Conservation (phyloP, 2,113 vertebrate species). For the Channa argus region DNA sequence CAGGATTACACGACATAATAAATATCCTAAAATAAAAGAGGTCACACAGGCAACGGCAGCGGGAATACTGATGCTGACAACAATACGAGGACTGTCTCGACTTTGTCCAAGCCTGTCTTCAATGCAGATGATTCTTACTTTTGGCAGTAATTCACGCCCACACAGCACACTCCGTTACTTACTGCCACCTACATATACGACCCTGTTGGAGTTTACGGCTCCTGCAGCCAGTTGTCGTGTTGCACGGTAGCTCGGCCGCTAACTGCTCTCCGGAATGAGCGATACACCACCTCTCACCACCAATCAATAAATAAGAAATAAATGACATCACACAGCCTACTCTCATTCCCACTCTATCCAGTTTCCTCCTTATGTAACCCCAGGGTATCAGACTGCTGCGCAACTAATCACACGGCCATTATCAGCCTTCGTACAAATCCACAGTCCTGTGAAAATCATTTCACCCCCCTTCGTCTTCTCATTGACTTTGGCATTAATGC, state of each 20-base stretch:
- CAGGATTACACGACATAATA: constrained; percentile 8
- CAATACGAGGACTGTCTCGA: constrained; percentile 12
- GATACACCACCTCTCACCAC: constrained; percentile 42
- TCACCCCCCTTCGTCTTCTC: constrained; percentile 40
- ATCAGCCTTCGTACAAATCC: not conserved
- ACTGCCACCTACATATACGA: constrained; percentile 47
- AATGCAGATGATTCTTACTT: constrained; percentile 33
- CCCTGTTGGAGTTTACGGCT: constrained; percentile 49
- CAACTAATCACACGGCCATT: constrained; percentile 30
- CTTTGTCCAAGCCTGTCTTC: constrained; percentile 20
- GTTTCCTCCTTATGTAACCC: constrained; percentile 61
- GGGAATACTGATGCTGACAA: constrained; percentile 12
- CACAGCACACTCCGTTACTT: constrained; percentile 46
- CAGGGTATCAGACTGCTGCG: constrained; percentile 43
- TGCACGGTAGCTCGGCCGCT: constrained; percentile 52
- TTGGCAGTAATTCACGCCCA: constrained; percentile 49
- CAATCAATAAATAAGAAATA: constrained; percentile 46
- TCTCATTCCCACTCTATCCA: constrained; percentile 63
- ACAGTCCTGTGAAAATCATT: constrained; percentile 62
- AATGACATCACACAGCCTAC: constrained; percentile 60
- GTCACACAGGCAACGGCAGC: constrained; percentile 2
- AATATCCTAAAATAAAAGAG: constrained; percentile 18
- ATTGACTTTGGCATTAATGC: constrained; percentile 66
- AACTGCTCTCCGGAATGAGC: constrained; percentile 51
- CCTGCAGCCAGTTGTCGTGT: constrained; percentile 52